phyloP scores from a whole-genome alignment of 1,140 invertebrate species.

The Eubasilissa regina region DNA sequence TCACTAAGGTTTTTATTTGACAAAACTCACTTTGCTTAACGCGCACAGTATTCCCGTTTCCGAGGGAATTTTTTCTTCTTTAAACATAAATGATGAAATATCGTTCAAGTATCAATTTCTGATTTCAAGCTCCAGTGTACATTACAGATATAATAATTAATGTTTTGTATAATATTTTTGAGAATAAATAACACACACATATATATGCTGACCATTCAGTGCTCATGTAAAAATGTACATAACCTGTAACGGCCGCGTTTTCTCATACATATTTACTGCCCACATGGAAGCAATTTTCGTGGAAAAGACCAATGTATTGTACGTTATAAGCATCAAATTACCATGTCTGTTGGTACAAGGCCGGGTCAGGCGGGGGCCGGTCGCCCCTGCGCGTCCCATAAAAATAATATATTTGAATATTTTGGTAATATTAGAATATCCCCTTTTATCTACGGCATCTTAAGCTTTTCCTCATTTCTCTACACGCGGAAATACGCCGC shows the following conservation, averaged over 20 bases:
- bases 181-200: too few species aligned
- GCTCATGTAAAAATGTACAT: too few species aligned
- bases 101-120: too few species aligned
- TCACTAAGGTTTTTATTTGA: too few species aligned
- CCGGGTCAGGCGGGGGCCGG: slow-evolving; percentile 44
- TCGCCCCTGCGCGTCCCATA: slow-evolving; percentile 65
- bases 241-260: neutral
- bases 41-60: too few species aligned
- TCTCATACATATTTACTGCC: slow-evolving; percentile 20
- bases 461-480: slow-evolving; percentile 42
- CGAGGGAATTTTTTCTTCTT: too few species aligned
- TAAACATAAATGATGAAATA: too few species aligned
- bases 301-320: slow-evolving; percentile 51
- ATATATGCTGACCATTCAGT: too few species aligned
- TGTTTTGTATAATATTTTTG: too few species aligned
- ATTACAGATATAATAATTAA: too few species aligned
- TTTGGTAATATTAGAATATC: slow-evolving; percentile 74
- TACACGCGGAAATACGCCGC: slow-evolving; percentile 13
- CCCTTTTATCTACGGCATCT: slow-evolving; percentile 63
- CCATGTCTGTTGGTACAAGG: slow-evolving; percentile 50
- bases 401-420: slow-evolving; percentile 76
- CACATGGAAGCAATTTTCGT: slow-evolving; percentile 29
- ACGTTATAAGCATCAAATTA: slow-evolving; percentile 58
- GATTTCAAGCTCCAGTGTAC: too few species aligned
- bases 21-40: too few species aligned